Conservation (phyloP, 2,888 invertebrate genomes). For the Drosophila dives region DNA sequence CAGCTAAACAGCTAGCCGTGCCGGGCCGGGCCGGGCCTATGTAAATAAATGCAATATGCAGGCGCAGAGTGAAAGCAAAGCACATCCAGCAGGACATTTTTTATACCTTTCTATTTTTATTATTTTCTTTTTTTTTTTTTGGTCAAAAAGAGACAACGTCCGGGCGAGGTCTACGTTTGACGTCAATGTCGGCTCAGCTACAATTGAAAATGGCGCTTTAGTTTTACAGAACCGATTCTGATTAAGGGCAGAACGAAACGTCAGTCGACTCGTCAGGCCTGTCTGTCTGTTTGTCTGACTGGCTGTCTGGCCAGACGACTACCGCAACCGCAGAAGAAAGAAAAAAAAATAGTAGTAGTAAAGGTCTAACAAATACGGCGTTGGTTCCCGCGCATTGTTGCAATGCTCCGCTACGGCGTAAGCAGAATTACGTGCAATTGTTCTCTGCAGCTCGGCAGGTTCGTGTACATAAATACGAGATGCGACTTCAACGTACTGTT, state of each 20-base stretch:
- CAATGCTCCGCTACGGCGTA: conserved; percentile 70
- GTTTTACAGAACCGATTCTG: conserved; percentile 66
- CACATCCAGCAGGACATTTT: conserved; percentile 48
- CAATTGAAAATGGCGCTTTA: conserved; percentile 72
- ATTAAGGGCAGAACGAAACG: conserved; percentile 71
- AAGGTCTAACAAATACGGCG: conserved; percentile 60
- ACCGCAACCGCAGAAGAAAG: conserved; percentile 64
- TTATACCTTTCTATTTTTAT: conserved; percentile 16
- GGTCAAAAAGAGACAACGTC: conserved; percentile 49
- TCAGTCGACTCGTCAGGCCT: conserved; percentile 9
- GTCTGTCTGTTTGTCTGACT: conserved; percentile 7
- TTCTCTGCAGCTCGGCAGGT: conserved; percentile 76
- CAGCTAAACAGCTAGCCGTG: conserved; percentile 22
- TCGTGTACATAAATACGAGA: conserved; percentile 80
- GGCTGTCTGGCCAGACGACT: conserved; percentile 49
- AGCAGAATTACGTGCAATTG: conserved; percentile 83
- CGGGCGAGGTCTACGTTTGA: conserved; percentile 27
- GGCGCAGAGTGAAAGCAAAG: conserved; percentile 57
- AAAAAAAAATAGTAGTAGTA: conserved; percentile 1
- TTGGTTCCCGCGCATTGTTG: conserved; percentile 53
- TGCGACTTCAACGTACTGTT: conserved; percentile 45
- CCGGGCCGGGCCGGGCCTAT: conserved; percentile 57
- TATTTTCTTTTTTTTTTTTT: conserved; percentile 10
- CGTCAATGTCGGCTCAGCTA: conserved; percentile 45
- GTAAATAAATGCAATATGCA: conserved; percentile 77